Evolutionary conservation across 1,140 invertebrate species (phyloP), one percentile per base, ranked within the genome.

Genomic region (Telenomus remus): DNA sequence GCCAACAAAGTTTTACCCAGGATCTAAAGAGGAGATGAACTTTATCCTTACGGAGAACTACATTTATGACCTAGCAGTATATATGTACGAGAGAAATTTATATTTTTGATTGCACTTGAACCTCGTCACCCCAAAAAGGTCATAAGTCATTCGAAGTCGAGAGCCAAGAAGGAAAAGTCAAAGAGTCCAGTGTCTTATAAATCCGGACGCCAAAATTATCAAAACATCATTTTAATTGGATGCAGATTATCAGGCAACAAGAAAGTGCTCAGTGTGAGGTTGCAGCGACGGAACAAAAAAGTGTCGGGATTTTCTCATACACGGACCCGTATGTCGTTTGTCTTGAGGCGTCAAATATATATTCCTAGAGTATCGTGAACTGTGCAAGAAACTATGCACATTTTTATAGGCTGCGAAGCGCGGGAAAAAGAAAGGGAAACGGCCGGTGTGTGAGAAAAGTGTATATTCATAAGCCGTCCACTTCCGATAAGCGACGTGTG

Each of bases 401-500:
- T 51, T 56, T 57, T 68, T 27, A 8, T 51, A 12, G 4, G 5
- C 0, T 7, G 9, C 15, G 46, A 42, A 27, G 4, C 35, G 46
- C 14, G 55, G 48, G 43, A 46, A 68, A n/a, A 69, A 60, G 48
- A 69, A 61, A 61, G 66, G 43, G 51, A 44, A 70, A 69, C 37
- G 64, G 16, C 12, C 11, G n/a, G n/a, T n/a, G 46, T 63, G 47
- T 57, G 59, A 71, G 68, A 73, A 73, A 61, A 66, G 55, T 46
- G 42, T 43, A 57, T 54, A 60, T 68, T 66, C 63, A 68, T 51
- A 60, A 54, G 19, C 35, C 43, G 27, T 14, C 54, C 44, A 60
- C 61, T 73, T 65, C 61, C 70, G 70, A 73, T 56, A 34, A 43
- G 61, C 44, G 46, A 56, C 37, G 65, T 61, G 12, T 56, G 64